Conservation (phyloP, 2,888 invertebrate species). For the Cantharis rustica region DNA sequence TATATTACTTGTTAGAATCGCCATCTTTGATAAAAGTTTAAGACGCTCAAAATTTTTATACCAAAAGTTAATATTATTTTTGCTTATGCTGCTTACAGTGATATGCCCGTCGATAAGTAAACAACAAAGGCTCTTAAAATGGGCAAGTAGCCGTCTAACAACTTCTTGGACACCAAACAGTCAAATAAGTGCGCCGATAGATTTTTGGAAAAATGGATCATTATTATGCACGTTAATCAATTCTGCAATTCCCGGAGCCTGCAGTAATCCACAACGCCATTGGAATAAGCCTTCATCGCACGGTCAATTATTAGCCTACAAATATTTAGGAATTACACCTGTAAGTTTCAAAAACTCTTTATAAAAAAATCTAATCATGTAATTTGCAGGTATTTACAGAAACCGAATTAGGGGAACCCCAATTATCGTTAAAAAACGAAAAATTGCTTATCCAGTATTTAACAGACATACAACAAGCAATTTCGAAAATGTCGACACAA, state of each 20-base stretch:
- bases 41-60: background rate
- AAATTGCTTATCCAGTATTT: constrained; percentile 62
- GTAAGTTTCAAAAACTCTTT: constrained; percentile 50
- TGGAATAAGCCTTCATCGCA: constrained; percentile 59
- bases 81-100: constrained; percentile 39
- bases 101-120: constrained; percentile 50
- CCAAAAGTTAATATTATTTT: background rate
- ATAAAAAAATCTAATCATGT: background rate
- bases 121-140: constrained; percentile 48
- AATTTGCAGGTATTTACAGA: constrained; percentile 63
- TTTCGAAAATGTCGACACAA: constrained; percentile 38
- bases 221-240: constrained; percentile 65
- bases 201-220: constrained; percentile 64
- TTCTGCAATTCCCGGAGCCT: constrained; percentile 64
- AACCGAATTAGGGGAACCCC: constrained; percentile 59
- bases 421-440: constrained; percentile 61
- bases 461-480: constrained; percentile 56
- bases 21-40: background rate
- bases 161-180: constrained; percentile 44
- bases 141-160: constrained; percentile 47
- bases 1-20: constrained; percentile 20
- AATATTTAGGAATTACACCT: constrained; percentile 65
- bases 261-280: constrained; percentile 60
- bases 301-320: constrained; percentile 64
- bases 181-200: constrained; percentile 58